Evolutionary conservation across 2,113 vertebrate genomes (phyloP), one percentile per base, ranked within the genome.

Genomic region (Myiagra hebetior): DNA sequence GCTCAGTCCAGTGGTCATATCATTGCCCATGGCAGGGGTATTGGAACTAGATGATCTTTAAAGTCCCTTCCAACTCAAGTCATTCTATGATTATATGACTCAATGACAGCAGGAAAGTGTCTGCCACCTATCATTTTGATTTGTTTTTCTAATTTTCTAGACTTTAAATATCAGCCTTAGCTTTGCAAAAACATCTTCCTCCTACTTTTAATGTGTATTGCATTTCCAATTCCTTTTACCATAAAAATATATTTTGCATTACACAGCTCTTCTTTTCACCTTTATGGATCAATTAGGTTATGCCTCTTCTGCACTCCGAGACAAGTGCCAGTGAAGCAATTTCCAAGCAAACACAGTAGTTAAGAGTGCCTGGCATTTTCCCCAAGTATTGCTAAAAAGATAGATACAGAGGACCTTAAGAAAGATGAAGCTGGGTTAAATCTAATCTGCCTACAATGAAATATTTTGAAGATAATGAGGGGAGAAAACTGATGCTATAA

Each of bases 271-370:
- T 91, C 94, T 80, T 96, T 97, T 97, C 85, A 94, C 88, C 89
- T 97, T 97, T 97, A 96, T 97, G 83, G 57, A 83, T 96, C 64
- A 97, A 85, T 97, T 97, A 97, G 37, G 42, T 70, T 78, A 63
- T 35, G 64, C 14, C 56, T 97, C 62, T 85, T 93, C 65, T 67
- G 39, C 87, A 53, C 65, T 81, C 52, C 75, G 86, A 93, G 92
- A 91, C 47, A 81, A 95, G 69, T 95, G 52, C n/a, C 75, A 93
- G 90, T 68, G 79, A 87, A 94, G 94, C 91, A 87, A 93, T 90
- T 96, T 89, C 81, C 87, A 84, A 70, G 74, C 68, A 72, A 95
- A 74, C 46, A 74, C 20, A n/a, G n/a, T 22, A 39, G 55, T 76
- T 83, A 67, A 81, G 39, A 57, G n/a, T 82, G 39, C 27, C 89